Evolutionary conservation across 2,888 invertebrate genomes (phyloP).

Genomic region (Eupithecia subfuscata): DNA sequence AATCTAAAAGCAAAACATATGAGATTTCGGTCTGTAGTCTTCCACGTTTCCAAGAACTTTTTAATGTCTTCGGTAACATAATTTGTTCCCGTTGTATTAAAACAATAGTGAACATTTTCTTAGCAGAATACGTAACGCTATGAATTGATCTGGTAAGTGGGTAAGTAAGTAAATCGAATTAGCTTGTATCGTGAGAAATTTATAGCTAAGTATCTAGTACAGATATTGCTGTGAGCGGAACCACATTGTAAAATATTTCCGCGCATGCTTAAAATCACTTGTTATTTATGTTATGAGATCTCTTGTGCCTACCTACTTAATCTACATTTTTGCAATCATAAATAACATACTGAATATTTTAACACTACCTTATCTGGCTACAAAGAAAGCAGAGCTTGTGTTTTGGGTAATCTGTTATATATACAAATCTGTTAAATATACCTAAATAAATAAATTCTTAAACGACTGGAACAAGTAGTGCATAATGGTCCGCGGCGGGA

Average conservation of each 20-base stretch:
- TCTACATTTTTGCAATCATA: too few species aligned
- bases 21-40: slow-evolving; percentile 51
- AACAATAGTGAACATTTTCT: slow-evolving; percentile 67
- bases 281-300: too few species aligned
- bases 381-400: too few species aligned
- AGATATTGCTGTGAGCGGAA: not conserved
- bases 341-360: not conserved
- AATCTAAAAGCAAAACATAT: slow-evolving; percentile 1
- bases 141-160: slow-evolving; percentile 23
- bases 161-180: slow-evolving; percentile 14
- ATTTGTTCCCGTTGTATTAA: slow-evolving; percentile 56
- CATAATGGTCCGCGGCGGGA: not conserved
- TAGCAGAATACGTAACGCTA: slow-evolving; percentile 63
- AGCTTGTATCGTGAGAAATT: slow-evolving; percentile 15
- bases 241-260: not conserved
- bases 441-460: not conserved
- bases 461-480: not conserved
- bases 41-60: slow-evolving; percentile 59
- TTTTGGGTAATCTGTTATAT: too few species aligned
- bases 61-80: slow-evolving; percentile 63
- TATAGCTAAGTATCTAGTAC: not conserved
- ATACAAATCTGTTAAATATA: not conserved
- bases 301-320: too few species aligned
- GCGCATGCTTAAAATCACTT: not conserved
- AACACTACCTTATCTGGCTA: too few species aligned